Evolutionary conservation across 2,113 vertebrate species (phyloP).

Genomic region (Phaetusa simplex): DNA sequence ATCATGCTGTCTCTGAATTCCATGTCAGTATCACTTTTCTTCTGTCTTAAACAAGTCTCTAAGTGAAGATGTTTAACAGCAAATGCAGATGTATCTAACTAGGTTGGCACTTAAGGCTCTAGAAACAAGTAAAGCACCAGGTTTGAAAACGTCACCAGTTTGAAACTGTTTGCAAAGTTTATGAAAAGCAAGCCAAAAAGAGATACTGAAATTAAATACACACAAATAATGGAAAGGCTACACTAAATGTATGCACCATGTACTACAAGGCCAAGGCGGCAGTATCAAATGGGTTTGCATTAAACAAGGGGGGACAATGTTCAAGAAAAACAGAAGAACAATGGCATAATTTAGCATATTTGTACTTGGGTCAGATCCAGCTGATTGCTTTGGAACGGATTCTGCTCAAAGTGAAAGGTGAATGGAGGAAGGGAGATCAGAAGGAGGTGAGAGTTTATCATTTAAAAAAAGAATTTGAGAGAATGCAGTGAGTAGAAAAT

Average conservation of each 20-base stretch:
- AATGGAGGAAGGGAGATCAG: not conserved
- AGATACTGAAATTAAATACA: not conserved
- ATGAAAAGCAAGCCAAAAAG: not conserved
- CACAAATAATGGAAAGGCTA: not conserved
- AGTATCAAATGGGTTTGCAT: not conserved
- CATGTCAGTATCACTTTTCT: not conserved
- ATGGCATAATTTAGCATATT: not conserved
- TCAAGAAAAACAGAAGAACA: constrained; percentile 20
- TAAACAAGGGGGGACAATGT: not conserved
- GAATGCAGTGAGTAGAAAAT: not conserved
- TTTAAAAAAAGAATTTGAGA: not conserved
- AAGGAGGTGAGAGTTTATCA: not conserved
- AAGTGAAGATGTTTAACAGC: not conserved
- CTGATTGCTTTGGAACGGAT: not conserved
- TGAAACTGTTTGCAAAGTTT: not conserved
- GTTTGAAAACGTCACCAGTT: not conserved
- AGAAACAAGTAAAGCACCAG: not conserved
- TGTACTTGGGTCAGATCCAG: not conserved
- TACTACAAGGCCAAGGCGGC: not conserved
- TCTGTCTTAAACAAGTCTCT: not conserved
- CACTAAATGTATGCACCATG: not conserved
- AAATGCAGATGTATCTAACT: not conserved
- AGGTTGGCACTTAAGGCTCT: not conserved
- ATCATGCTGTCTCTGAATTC: not conserved
- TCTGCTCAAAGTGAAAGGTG: constrained; percentile 6